Conservation (phyloP, 2,797 vertebrate genomes). For the Esox masquinongy region DNA sequence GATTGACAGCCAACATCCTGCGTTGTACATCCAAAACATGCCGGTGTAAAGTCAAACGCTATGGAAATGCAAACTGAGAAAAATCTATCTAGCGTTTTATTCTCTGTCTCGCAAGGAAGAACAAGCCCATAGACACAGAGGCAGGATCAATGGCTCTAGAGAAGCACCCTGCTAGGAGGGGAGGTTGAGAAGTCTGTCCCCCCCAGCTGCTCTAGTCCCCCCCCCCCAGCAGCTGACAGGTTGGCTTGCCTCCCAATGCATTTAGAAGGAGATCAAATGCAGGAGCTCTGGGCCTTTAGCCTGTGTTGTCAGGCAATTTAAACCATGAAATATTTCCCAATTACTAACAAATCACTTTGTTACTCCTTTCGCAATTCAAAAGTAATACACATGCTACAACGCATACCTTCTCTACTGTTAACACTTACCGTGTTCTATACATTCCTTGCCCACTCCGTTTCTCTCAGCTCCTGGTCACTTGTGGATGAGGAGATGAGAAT, state of each 20-base stretch:
- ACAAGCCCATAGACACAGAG: background rate
- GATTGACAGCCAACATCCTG: no score
- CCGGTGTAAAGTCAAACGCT: no score
- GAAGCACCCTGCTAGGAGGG: background rate
- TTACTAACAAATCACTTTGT: background rate
- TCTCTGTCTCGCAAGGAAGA: no score
- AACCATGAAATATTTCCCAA: background rate
- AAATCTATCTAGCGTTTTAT: no score
- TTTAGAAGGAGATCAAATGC: background rate
- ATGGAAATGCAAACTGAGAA: no score
- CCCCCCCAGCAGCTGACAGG: background rate
- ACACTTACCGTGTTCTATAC: conserved; percentile 7
- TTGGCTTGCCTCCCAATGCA: background rate
- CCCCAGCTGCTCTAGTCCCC: background rate
- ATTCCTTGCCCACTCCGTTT: conserved; percentile 30
- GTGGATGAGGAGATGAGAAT: no score
- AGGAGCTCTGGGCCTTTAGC: background rate
- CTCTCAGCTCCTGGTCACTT: conserved; percentile 45
- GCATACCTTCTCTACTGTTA: background rate
- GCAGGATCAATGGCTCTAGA: background rate
- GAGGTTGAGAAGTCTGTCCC: background rate
- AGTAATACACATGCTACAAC: background rate
- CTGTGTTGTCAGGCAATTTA: background rate
- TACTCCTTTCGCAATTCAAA: background rate
- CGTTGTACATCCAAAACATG: no score